Conservation (phyloP, 2,113 vertebrate genomes). For the Phalacrocorax pelagicus region DNA sequence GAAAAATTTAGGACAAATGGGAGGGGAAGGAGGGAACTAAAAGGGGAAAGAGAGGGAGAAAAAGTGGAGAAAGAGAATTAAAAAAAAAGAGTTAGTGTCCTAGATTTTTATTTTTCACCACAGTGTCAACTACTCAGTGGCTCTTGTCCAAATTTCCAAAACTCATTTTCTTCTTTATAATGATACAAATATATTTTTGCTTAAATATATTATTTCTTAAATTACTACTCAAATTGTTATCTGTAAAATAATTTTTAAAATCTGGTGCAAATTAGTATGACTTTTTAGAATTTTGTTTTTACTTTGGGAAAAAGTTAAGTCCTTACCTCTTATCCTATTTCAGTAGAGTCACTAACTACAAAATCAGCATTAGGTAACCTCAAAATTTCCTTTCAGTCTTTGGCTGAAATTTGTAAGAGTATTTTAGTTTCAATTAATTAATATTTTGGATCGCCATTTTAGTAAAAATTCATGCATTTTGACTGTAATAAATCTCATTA, state of each 20-base stretch:
- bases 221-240: neutral
- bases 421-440: neutral
- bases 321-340: neutral
- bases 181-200: neutral
- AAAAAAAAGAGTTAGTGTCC: neutral
- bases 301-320: rapidly evolving
- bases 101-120: too few species aligned
- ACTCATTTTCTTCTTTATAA: neutral
- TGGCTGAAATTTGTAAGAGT: neutral
- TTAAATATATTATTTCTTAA: neutral
- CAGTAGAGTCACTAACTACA: neutral
- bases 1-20: neutral
- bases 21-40: rapidly evolving
- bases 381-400: neutral
- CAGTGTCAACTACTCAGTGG: rapidly evolving
- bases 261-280: neutral
- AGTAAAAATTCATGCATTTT: neutral
- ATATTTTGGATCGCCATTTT: neutral
- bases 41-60: neutral
- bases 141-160: neutral
- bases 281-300: neutral
- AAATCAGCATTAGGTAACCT: neutral
- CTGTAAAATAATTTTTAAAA: neutral
- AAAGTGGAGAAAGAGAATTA: neutral
- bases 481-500: neutral